Conservation (phyloP, 2,113 vertebrate genomes). For the Ariopsis seemanni region DNA sequence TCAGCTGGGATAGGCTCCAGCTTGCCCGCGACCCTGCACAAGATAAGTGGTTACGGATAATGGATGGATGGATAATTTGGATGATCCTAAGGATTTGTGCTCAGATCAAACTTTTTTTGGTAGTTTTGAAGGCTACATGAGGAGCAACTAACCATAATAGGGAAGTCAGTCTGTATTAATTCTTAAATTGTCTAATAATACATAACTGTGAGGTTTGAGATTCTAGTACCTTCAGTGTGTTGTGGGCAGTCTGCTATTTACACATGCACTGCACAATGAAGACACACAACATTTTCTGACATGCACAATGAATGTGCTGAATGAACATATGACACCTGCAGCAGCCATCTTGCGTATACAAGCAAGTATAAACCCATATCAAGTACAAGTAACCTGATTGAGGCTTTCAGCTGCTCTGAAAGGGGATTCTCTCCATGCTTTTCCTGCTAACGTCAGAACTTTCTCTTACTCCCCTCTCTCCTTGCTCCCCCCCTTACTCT, state of each 20-base stretch:
- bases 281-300: not conserved
- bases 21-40: too few relatives aligned
- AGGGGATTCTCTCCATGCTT: not conserved
- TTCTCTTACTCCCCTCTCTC: conserved; percentile 33
- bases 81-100: not conserved
- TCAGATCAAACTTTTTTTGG: not conserved
- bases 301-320: too few relatives aligned
- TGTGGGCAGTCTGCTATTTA: not conserved
- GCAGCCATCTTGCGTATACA: not conserved
- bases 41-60: too few relatives aligned
- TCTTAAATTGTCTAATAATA: not conserved
- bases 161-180: not conserved
- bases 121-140: not conserved
- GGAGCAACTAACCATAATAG: not conserved
- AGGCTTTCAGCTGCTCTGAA: not conserved
- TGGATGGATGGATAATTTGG: not conserved
- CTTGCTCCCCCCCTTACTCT: not conserved
- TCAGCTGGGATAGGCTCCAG: too few relatives aligned
- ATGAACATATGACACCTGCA: not conserved
- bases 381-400: not conserved
- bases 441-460: not conserved
- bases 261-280: not conserved
- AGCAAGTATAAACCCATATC: not conserved
- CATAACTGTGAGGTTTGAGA: not conserved
- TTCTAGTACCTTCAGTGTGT: not conserved